A percentile compares a stretch with the other conserved stretches of the same genome.
Evolutionary conservation across 92 coral and sea anemone genomes (phyloP).

Genomic region (Phenganax subtilis): DNA sequence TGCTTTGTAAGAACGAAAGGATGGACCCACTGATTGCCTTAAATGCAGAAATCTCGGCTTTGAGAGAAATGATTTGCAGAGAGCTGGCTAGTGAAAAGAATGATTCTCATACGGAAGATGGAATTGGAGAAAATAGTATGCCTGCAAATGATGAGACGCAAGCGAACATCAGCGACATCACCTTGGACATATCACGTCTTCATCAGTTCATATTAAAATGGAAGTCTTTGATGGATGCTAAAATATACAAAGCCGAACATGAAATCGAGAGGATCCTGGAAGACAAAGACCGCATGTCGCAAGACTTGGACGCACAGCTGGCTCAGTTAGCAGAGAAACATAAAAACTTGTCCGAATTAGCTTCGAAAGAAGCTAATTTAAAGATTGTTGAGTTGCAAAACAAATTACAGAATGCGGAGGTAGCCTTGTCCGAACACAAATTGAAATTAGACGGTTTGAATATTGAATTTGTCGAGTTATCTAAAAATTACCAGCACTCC

Average conservation of each 20-base stretch:
- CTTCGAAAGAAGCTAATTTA: conserved; percentile 61
- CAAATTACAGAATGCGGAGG: conserved; percentile 58
- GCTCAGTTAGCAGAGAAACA: conserved; percentile 76
- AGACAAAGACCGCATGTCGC: conserved; percentile 63
- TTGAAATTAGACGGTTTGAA: conserved; percentile 56
- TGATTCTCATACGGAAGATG: conserved; percentile 28
- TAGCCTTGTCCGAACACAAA: conserved; percentile 57
- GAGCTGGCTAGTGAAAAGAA: conserved; percentile 43
- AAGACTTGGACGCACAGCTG: conserved; percentile 69
- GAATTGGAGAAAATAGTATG: conserved; percentile 54
- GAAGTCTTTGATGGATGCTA: conserved; percentile 63
- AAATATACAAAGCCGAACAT: conserved; percentile 45
- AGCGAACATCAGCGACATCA: conserved; percentile 70
- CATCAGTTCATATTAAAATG: conserved; percentile 77
- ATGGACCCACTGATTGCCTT: conserved; percentile 73
- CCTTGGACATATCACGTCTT: conserved; percentile 72
- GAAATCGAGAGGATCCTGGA: conserved; percentile 68
- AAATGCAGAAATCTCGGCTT: conserved; percentile 66
- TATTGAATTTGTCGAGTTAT: conserved; percentile 54
- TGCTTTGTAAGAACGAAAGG: conserved; percentile 75
- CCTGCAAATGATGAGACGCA: conserved; percentile 52
- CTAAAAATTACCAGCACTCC: conserved; percentile 59
- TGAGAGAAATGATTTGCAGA: conserved; percentile 54
- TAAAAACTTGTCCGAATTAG: conserved; percentile 55
- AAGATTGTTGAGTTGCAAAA: conserved; percentile 57